phyloP scores from a whole-genome alignment of 2,888 invertebrate genomes.

The Mamestra brassicae region DNA sequence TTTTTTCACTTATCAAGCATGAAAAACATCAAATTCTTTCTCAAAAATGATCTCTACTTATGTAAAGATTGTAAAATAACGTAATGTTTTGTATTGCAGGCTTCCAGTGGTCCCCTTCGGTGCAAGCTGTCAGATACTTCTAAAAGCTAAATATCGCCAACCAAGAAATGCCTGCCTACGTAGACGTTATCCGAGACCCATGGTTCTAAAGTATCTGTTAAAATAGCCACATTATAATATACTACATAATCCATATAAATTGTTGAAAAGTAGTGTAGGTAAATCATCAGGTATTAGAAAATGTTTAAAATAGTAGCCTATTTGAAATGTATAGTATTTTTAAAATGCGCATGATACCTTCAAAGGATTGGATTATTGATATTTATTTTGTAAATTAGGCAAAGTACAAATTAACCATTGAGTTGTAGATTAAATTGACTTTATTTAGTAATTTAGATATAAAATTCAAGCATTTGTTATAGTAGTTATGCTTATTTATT shows the following conservation, averaged over 20 bases:
- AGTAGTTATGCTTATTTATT: slow-evolving; percentile 10
- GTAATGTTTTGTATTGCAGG: slow-evolving; percentile 72
- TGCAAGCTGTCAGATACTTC: slow-evolving; percentile 72
- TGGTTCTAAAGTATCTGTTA: slow-evolving; percentile 46
- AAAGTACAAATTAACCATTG: slow-evolving; percentile 54
- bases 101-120: slow-evolving; percentile 75
- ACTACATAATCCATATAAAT: slow-evolving; percentile 39
- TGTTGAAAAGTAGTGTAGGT: slow-evolving; percentile 51
- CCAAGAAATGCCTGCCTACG: slow-evolving; percentile 59
- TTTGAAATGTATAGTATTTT: slow-evolving; percentile 43
- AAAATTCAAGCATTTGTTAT: not conserved
- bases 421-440: slow-evolving; percentile 36
- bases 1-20: slow-evolving; percentile 26
- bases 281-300: slow-evolving; percentile 26
- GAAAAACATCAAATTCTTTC: not conserved
- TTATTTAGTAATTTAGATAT: slow-evolving; percentile 31
- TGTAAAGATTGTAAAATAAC: slow-evolving; percentile 15
- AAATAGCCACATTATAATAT: slow-evolving; percentile 45
- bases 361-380: slow-evolving; percentile 1
- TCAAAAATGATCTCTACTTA: not conserved
- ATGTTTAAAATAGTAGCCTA: slow-evolving; percentile 43
- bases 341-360: slow-evolving; percentile 14
- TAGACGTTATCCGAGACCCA: slow-evolving; percentile 45
- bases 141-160: slow-evolving; percentile 60
- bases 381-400: slow-evolving; percentile 35